Conservation (phyloP, 2,888 invertebrate species). For the Chloroclysta siterata region DNA sequence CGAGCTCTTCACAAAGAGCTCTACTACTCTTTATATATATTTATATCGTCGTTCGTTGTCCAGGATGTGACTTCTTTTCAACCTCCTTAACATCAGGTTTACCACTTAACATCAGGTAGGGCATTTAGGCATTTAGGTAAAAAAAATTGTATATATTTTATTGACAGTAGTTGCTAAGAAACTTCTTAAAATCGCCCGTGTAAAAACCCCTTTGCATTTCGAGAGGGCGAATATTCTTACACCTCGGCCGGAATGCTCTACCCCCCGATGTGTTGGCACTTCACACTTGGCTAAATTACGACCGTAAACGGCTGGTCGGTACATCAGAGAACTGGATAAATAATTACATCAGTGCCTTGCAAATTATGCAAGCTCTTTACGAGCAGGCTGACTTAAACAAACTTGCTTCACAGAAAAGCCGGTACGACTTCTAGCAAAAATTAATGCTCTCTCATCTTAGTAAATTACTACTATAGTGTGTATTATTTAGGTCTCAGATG, state of each 20-base stretch:
- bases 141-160: too few species aligned
- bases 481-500: too few species aligned
- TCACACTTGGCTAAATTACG: conserved; percentile 83
- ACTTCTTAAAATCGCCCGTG: conserved; percentile 17
- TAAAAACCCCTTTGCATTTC: conserved; percentile 58
- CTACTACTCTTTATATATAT: too few species aligned
- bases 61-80: too few species aligned
- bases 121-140: too few species aligned
- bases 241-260: conserved; percentile 73
- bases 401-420: conserved; percentile 9
- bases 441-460: background rate
- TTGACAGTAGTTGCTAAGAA: background rate
- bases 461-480: background rate
- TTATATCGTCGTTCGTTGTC: too few species aligned
- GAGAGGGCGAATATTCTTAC: conserved; percentile 73
- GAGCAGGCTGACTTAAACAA: conserved; percentile 20
- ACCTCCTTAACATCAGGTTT: too few species aligned
- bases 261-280: conserved; percentile 83
- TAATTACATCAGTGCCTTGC: conserved; percentile 42
- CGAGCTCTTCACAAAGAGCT: too few species aligned
- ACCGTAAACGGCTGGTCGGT: conserved; percentile 59
- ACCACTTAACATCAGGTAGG: too few species aligned
- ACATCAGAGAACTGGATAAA: conserved; percentile 52
- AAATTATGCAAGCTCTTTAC: conserved; percentile 33
- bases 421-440: conserved; percentile 9